These are phyloP conservation scores for Seriola dumerili DNA, from an alignment of 2,113 vertebrate genomes.

Conservation along the genomic window DNA sequence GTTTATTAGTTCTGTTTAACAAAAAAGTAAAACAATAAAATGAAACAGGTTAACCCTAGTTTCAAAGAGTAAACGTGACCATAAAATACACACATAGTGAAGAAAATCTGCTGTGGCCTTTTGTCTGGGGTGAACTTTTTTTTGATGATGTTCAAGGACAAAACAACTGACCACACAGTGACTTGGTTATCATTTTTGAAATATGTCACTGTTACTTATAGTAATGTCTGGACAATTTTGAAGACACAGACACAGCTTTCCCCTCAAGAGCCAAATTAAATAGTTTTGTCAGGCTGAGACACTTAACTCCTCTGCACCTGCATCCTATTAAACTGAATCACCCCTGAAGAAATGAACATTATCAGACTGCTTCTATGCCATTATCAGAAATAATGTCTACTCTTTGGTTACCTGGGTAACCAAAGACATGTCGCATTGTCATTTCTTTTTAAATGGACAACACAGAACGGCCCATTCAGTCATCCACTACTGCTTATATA, in stretches of 20 bases:
- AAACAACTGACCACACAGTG: not conserved
- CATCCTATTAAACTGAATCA: not conserved
- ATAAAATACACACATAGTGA: not conserved
- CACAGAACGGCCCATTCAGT: not conserved
- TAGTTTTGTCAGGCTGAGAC: not conserved
- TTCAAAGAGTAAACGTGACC: no score
- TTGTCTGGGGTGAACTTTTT: not conserved
- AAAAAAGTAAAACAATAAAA: not conserved
- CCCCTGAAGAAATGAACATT: not conserved
- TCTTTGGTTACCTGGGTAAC: constrained; percentile 14
- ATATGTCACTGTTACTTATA: not conserved
- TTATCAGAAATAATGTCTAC: not conserved
- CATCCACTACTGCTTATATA: not conserved
- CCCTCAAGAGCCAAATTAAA: not conserved
- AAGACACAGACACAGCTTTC: not conserved
- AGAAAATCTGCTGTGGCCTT: not conserved
- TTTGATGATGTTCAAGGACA: not conserved
- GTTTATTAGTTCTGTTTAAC: not conserved
- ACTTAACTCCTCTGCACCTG: not conserved
- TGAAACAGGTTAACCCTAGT: not conserved
- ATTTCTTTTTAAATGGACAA: not conserved
- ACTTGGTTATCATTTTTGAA: no score
- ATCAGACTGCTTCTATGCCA: not conserved
- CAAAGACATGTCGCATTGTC: not conserved
- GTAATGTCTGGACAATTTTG: not conserved